Evolutionary conservation across 2,888 invertebrate species (phyloP).

Genomic region (Mylabris sibirica): DNA sequence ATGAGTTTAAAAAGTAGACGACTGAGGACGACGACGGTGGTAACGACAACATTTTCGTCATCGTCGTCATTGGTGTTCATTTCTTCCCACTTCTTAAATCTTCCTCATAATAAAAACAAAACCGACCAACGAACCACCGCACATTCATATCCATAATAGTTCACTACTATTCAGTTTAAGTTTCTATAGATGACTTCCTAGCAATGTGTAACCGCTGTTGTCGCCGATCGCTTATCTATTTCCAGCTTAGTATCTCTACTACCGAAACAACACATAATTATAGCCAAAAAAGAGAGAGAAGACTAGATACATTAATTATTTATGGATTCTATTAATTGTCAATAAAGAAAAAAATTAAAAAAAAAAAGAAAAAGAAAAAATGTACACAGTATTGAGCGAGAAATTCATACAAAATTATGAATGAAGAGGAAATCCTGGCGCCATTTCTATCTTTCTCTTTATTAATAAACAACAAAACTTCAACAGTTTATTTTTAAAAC

Average conservation of each 20-base stretch:
- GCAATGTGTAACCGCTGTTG: no score
- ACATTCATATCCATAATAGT: constrained; percentile 25
- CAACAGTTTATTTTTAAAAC: constrained; percentile 5
- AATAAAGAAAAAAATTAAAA: background rate
- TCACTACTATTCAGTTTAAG: constrained; percentile 17
- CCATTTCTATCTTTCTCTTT: background rate
- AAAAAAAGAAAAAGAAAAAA: background rate
- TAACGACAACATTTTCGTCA: background rate
- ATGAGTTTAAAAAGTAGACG: background rate
- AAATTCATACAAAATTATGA: background rate
- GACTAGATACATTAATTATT: background rate
- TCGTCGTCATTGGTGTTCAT: background rate
- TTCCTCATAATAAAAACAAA: background rate
- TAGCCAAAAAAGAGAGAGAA: background rate
- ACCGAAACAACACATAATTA: background rate
- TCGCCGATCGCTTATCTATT: constrained; percentile 37
- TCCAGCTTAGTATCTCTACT: constrained; percentile 32
- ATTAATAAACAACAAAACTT: constrained; percentile 5
- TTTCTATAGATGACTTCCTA: constrained; percentile 36
- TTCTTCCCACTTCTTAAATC: background rate
- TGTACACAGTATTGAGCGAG: background rate
- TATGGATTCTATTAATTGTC: background rate
- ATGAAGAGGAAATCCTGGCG: constrained; percentile 10
- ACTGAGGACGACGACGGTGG: background rate
- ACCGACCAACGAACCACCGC: background rate